Evolutionary conservation across 2,113 vertebrate genomes (phyloP), one percentile per base, ranked within the genome.

Genomic region (Rhodinocichla rosea): DNA sequence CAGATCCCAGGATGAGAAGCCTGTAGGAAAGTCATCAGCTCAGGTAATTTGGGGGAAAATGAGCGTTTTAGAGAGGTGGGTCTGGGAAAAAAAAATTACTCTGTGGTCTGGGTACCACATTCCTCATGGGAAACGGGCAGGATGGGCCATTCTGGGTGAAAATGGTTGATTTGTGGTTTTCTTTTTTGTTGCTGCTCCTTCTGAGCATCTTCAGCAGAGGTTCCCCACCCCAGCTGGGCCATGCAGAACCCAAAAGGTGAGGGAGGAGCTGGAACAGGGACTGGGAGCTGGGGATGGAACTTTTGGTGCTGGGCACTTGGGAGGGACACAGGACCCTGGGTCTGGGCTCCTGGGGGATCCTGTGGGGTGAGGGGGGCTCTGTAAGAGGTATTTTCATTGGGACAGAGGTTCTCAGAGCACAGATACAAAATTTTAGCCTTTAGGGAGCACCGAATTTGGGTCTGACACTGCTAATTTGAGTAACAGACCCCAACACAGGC

Each of bases 391-490:
- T 8, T 40, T 64, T 22, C 17, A 13, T 2, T 3, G 59, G 37
- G 35, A 2, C 28, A 26, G 44, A 64, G 5, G 26, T 7, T 69
- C 59, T 45, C 4, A 2, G 27, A 39, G 65, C 33, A 27, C 63
- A 30, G 18, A 53, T 6, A 4, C 4, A 4, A 1, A 7, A 62
- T 67, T 47, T 69, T 9, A 59, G 37, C 56, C 39, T 60, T 13
- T 15, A 6, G 30, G 16, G 16, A 77, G 11, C 15, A 3, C 7
- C 0, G 0, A 3, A 0, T 40, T 68, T 32, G 55, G 20, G 73
- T 18, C 35, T 35, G 28, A n/a, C 6, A 0, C 30, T 56, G 59
- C n/a, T 27, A 0, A 22, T 65, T 44, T 19, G 60, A 39, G 28
- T 10, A 9, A 20, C 3, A 21, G 13, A 15, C 6, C 13, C 62